Conservation (phyloP, 2,888 invertebrate genomes). For the Seira ritae region DNA sequence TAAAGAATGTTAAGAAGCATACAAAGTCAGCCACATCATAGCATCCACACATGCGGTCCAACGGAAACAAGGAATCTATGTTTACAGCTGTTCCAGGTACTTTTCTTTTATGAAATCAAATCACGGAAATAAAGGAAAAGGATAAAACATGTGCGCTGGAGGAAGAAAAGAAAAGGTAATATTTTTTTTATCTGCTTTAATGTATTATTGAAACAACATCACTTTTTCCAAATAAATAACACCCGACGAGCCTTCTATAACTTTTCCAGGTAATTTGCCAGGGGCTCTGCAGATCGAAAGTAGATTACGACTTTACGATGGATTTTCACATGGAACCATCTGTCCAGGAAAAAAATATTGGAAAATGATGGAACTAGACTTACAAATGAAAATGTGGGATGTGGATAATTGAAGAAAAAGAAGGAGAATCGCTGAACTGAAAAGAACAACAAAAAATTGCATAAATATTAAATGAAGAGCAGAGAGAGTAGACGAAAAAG, state of each 20-base stretch:
- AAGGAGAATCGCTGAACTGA: neutral
- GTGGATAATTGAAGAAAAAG: too few relatives aligned
- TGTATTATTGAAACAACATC: too few relatives aligned
- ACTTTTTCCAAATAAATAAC: too few relatives aligned
- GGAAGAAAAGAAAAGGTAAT: neutral
- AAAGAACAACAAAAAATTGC: neutral
- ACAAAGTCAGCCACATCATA: slow-evolving; percentile 67
- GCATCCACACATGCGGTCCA: slow-evolving; percentile 64
- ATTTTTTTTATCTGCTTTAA: neutral
- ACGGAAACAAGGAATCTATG: slow-evolving; percentile 8
- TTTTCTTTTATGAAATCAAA: slow-evolving; percentile 15
- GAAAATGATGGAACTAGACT: too few relatives aligned
- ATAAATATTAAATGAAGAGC: neutral
- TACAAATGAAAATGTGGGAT: too few relatives aligned
- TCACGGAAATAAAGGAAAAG: slow-evolving; percentile 30
- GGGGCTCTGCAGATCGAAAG: too few relatives aligned
- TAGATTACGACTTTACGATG: too few relatives aligned
- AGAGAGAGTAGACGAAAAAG: neutral
- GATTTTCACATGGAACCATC: too few relatives aligned
- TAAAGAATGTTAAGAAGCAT: slow-evolving; percentile 70
- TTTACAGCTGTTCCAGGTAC: slow-evolving; percentile 19
- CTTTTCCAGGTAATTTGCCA: too few relatives aligned
- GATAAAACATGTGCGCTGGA: neutral
- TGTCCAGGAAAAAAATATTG: too few relatives aligned
- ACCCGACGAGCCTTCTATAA: too few relatives aligned